These are phyloP conservation scores for Anomalospiza imberbis DNA, from an alignment of 2,797 vertebrate species.

Conservation along the genomic window DNA sequence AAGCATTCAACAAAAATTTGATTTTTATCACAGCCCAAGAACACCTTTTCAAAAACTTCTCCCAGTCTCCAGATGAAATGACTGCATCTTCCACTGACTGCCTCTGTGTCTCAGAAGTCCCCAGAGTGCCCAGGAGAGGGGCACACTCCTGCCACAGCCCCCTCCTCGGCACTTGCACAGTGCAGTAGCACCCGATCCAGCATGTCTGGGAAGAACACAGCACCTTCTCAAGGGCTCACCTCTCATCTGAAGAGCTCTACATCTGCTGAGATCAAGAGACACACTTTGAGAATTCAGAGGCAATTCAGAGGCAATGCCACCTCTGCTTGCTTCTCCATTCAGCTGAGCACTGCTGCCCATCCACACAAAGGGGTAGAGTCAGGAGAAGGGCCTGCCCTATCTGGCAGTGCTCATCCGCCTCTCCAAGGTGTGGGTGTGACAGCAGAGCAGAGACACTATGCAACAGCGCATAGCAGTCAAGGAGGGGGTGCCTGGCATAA, in stretches of 20 bases:
- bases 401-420: neutral
- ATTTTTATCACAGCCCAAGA: neutral
- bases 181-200: rapidly evolving
- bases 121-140: neutral
- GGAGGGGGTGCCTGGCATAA: neutral
- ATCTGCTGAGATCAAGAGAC: neutral
- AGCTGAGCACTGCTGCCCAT: neutral
- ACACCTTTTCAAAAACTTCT: neutral
- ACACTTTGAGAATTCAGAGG: neutral
- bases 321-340: neutral
- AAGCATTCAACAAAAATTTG: neutral
- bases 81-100: neutral
- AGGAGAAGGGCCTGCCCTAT: neutral
- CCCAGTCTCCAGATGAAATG: neutral
- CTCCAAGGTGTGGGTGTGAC: neutral
- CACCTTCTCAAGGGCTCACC: neutral
- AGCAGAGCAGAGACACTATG: neutral
- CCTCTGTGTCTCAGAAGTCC: neutral
- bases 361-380: neutral
- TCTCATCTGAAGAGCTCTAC: neutral
- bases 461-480: neutral
- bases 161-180: neutral
- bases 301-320: no score
- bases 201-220: rapidly evolving
- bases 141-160: neutral